A percentile compares a stretch with the other conserved stretches of the same genome.
phyloP scores from a whole-genome alignment of 1,140 invertebrate genomes.

The Pseudomyrmex concolor region DNA sequence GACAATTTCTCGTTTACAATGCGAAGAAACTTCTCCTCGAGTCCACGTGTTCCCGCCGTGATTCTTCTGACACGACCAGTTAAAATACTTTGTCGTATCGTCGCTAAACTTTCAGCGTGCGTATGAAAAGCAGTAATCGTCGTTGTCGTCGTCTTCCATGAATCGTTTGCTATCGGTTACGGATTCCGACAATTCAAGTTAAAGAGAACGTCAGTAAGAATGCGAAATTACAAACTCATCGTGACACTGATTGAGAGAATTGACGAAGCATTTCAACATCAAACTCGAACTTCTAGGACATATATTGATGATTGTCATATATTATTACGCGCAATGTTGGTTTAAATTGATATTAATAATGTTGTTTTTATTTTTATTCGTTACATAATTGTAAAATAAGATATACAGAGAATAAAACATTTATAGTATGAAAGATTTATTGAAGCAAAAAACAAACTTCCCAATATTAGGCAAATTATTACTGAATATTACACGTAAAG shows the following conservation, averaged over 20 bases:
- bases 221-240: conserved; percentile 68
- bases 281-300: conserved; percentile 61
- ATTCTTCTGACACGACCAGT: conserved; percentile 54
- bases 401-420: no score
- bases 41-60: conserved; percentile 48
- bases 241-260: conserved; percentile 36
- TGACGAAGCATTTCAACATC: conserved; percentile 43
- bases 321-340: conserved; percentile 40
- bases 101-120: conserved; percentile 54
- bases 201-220: conserved; percentile 56
- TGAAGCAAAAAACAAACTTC: no score
- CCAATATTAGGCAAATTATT: no score
- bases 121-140: conserved; percentile 52
- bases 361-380: conserved; percentile 45
- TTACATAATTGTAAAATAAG: background rate
- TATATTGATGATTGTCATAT: conserved; percentile 17
- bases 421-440: no score
- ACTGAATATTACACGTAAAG: no score
- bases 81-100: conserved; percentile 59
- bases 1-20: conserved; percentile 61
- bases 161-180: conserved; percentile 39
- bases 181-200: conserved; percentile 57
- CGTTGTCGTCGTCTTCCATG: conserved; percentile 16
- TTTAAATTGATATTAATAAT: conserved; percentile 54
- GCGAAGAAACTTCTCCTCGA: conserved; percentile 46